These are phyloP conservation scores for Lamellibrachia luymesi DNA, from an alignment of 1,140 invertebrate genomes.

Conservation along the genomic window DNA sequence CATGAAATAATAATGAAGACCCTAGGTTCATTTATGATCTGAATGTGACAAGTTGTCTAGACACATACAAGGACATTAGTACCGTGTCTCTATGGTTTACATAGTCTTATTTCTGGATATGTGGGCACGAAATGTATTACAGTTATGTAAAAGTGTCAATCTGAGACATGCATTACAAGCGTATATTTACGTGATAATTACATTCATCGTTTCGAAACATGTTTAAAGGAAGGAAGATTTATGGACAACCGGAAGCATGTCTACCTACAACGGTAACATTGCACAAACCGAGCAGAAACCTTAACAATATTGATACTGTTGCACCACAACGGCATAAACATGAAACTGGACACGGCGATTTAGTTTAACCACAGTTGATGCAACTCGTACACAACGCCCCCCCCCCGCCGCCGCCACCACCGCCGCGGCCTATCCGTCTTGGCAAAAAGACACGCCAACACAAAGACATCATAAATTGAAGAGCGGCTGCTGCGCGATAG, in stretches of 20 bases:
- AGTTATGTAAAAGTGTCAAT: too few relatives aligned
- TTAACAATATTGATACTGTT: not conserved
- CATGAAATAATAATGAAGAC: not conserved
- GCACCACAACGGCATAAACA: not conserved
- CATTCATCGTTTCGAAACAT: not conserved
- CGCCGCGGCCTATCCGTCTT: not conserved
- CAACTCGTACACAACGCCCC: not conserved
- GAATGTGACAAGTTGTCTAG: too few relatives aligned
- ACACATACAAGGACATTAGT: too few relatives aligned
- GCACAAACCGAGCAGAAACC: not conserved
- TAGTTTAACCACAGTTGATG: not conserved
- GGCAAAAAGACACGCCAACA: not conserved
- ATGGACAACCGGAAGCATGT: not conserved
- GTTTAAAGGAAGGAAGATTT: not conserved
- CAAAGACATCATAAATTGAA: constrained; percentile 1
- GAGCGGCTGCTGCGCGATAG: not conserved
- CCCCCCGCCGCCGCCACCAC: too few relatives aligned
- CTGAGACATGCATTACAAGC: not conserved
- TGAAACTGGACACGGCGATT: not conserved
- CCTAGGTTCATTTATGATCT: not conserved
- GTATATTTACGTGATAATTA: not conserved
- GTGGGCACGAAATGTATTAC: too few relatives aligned
- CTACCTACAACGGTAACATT: not conserved
- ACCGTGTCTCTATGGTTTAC: too few relatives aligned
- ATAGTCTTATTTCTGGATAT: too few relatives aligned